These are phyloP conservation scores for Bombylius discolor DNA, from an alignment of 2,888 invertebrate genomes.

Conservation along the genomic window DNA sequence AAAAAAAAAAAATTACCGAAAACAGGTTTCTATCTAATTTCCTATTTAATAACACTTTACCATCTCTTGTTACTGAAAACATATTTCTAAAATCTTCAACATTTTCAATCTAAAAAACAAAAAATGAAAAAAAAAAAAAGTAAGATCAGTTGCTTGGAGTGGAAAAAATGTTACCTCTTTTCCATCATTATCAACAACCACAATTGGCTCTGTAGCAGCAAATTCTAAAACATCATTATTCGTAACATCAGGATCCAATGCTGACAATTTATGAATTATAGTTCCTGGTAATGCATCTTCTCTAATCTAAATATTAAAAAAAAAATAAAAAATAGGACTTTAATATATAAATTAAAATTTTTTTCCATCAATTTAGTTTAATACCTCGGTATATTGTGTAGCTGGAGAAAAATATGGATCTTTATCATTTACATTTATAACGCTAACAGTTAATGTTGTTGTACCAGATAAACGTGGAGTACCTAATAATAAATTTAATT, in stretches of 20 bases:
- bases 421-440: constrained; percentile 81
- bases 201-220: constrained; percentile 54
- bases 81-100: constrained; percentile 44
- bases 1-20: constrained; percentile 22
- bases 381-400: constrained; percentile 63
- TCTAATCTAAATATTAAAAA: constrained; percentile 40
- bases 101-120: constrained; percentile 21
- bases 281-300: constrained; percentile 66
- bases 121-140: neutral
- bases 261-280: constrained; percentile 55
- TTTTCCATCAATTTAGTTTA: neutral
- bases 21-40: constrained; percentile 32
- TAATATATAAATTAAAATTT: neutral
- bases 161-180: constrained; percentile 43
- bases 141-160: too few relatives aligned
- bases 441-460: constrained; percentile 61
- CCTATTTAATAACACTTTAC: constrained; percentile 37
- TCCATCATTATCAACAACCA: constrained; percentile 72
- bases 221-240: constrained; percentile 52
- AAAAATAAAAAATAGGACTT: neutral
- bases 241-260: constrained; percentile 67
- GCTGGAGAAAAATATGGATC: constrained; percentile 67
- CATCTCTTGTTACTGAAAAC: constrained; percentile 48
- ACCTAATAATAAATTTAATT: constrained; percentile 36
- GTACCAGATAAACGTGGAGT: constrained; percentile 71